phyloP scores from a whole-genome alignment of 92 coral and sea anemone genomes.

The Actinernus sp. region DNA sequence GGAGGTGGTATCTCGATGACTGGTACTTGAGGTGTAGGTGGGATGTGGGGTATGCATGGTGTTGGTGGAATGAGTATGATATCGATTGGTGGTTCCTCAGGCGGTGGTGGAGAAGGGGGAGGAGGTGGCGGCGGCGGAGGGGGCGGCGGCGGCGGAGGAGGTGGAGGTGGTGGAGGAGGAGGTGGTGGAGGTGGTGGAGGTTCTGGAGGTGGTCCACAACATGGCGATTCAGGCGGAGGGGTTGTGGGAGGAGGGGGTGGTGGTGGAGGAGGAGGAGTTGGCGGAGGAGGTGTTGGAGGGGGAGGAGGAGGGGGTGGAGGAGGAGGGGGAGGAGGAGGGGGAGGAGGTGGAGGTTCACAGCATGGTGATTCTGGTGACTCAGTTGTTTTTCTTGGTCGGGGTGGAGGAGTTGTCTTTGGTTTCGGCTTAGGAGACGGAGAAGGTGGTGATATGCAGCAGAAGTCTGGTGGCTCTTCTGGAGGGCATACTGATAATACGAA shows the following conservation, averaged over 20 bases:
- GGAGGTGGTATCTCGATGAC: constrained; percentile 69
- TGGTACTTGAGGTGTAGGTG: constrained; percentile 37
- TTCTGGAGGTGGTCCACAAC: neutral
- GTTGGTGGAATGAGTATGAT: too few relatives aligned
- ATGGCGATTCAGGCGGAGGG: too few relatives aligned
- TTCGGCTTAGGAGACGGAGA: too few relatives aligned
- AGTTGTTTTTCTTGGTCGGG: too few relatives aligned
- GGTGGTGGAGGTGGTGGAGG: constrained; percentile 36
- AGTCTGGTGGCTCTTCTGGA: constrained; percentile 7
- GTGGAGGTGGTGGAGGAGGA: constrained; percentile 13
- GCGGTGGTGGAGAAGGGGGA: constrained; percentile 4
- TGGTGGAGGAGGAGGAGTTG: constrained; percentile 3
- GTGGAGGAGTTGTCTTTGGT: too few relatives aligned
- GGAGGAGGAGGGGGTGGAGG: too few relatives aligned
- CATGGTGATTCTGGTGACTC: too few relatives aligned
- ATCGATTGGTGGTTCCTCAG: constrained; percentile 2
- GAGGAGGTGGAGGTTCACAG: too few relatives aligned
- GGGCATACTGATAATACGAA: neutral
- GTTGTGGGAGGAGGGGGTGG: constrained; percentile 7
- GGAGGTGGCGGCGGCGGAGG: constrained; percentile 39
- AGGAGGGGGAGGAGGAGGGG: too few relatives aligned
- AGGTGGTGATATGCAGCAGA: constrained; percentile 19
- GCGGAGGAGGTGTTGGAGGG: constrained; percentile 8
- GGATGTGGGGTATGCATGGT: constrained; percentile 41
- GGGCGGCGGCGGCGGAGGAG: constrained; percentile 11